These are phyloP conservation scores for Troilus luridus DNA, from an alignment of 2,888 invertebrate species.

Conservation along the genomic window DNA sequence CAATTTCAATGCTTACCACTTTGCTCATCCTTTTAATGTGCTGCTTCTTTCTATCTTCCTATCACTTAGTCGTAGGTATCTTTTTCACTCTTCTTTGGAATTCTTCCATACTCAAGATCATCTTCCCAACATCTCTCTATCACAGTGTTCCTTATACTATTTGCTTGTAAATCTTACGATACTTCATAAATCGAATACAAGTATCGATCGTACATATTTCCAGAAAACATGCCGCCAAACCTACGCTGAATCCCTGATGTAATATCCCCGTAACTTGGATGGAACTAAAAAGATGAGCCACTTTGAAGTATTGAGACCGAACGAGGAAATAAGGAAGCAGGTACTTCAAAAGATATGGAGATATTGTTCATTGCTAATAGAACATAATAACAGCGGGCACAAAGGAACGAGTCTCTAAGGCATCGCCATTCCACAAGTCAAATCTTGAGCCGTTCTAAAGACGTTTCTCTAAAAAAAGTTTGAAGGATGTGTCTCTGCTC, in stretches of 20 bases:
- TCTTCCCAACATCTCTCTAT: too few relatives aligned
- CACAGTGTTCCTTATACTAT: not conserved
- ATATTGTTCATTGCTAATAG: conserved; percentile 26
- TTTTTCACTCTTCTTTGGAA: too few relatives aligned
- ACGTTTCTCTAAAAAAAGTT: not conserved
- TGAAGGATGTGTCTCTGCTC: not conserved
- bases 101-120: too few relatives aligned
- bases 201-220: not conserved
- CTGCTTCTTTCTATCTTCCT: too few relatives aligned
- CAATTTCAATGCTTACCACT: too few relatives aligned
- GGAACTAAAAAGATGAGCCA: not conserved
- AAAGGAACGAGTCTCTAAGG: not conserved
- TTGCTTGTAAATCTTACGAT: not conserved
- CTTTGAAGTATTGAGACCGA: not conserved
- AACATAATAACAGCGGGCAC: not conserved
- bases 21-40: too few relatives aligned
- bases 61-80: too few relatives aligned
- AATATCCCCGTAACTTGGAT: not conserved
- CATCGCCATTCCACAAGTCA: not conserved
- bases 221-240: not conserved
- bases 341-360: not conserved
- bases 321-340: not conserved
- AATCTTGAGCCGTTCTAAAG: not conserved
- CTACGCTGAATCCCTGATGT: not conserved
- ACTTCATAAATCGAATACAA: too few relatives aligned